A percentile compares a stretch with the other conserved stretches of the same genome.
These are phyloP conservation scores for Hanleya hanleyi DNA, from an alignment of 2,888 invertebrate genomes.

Conservation along the genomic window DNA sequence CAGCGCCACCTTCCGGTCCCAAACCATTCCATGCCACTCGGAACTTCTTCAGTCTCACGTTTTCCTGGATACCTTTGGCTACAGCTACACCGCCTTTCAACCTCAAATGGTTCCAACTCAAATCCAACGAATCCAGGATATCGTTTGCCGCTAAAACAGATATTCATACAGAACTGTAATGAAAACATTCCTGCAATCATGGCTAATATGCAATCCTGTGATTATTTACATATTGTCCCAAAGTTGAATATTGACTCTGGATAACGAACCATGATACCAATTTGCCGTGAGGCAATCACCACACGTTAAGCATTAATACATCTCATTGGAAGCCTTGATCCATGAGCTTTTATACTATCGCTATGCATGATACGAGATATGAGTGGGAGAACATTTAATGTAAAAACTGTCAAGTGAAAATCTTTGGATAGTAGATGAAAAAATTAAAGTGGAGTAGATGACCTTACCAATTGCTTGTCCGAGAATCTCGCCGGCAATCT, in stretches of 20 bases:
- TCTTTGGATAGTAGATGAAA: no score
- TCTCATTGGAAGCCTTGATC: no score
- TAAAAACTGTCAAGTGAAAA: no score
- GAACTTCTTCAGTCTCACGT: slow-evolving; percentile 67
- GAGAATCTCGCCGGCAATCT: slow-evolving; percentile 63
- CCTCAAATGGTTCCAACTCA: slow-evolving; percentile 72
- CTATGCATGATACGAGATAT: no score
- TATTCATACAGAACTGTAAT: background rate
- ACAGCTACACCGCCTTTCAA: slow-evolving; percentile 65
- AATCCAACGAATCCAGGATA: slow-evolving; percentile 66
- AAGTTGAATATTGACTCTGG: no score
- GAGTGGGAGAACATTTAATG: no score
- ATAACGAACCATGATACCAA: no score
- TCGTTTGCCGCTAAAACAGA: slow-evolving; percentile 65
- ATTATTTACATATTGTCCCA: no score
- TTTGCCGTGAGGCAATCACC: no score
- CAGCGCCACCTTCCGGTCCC: slow-evolving; percentile 67
- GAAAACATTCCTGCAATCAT: background rate
- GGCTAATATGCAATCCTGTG: background rate
- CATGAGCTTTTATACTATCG: no score
- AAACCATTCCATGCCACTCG: slow-evolving; percentile 72
- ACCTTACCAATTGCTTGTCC: slow-evolving; percentile 70
- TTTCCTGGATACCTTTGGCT: slow-evolving; percentile 71
- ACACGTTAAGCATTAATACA: no score
- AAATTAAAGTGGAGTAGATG: no score